Evolutionary conservation across 2,797 vertebrate genomes (phyloP).

Genomic region (Dendrocincla fuliginosa): DNA sequence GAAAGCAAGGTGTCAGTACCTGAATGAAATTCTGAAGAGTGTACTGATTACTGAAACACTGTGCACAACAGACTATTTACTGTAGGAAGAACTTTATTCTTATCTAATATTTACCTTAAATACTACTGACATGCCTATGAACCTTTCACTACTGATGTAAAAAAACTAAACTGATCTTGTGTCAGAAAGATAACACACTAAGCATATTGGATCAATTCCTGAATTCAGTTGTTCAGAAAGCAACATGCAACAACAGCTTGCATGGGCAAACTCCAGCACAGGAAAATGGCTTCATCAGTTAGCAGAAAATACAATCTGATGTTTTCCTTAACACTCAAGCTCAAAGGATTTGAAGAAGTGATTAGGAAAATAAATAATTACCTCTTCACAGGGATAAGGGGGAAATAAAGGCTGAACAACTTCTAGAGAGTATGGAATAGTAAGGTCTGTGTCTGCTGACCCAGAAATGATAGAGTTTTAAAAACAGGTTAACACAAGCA

Average conservation of each 20-base stretch:
- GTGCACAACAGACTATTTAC: too few species aligned
- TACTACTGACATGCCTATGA: background rate
- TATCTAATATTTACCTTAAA: background rate
- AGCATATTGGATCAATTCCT: background rate
- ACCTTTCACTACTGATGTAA: background rate
- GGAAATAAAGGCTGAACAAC: background rate
- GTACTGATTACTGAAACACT: background rate
- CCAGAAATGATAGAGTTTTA: background rate
- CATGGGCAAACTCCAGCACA: background rate
- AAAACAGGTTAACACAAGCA: background rate
- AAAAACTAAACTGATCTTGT: background rate
- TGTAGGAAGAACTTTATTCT: background rate
- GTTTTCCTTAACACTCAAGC: rapidly evolving
- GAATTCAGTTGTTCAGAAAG: background rate
- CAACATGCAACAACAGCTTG: background rate
- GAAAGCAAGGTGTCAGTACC: background rate
- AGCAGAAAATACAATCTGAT: background rate
- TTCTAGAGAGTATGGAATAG: background rate
- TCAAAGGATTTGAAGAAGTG: background rate
- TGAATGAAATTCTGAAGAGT: background rate
- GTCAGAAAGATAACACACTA: background rate
- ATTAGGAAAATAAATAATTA: background rate
- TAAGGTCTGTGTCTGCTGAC: background rate
- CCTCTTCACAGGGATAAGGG: background rate
- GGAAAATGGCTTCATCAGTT: background rate